phyloP scores from a whole-genome alignment of 2,888 invertebrate genomes.

The Acanthosepion lycidas region DNA sequence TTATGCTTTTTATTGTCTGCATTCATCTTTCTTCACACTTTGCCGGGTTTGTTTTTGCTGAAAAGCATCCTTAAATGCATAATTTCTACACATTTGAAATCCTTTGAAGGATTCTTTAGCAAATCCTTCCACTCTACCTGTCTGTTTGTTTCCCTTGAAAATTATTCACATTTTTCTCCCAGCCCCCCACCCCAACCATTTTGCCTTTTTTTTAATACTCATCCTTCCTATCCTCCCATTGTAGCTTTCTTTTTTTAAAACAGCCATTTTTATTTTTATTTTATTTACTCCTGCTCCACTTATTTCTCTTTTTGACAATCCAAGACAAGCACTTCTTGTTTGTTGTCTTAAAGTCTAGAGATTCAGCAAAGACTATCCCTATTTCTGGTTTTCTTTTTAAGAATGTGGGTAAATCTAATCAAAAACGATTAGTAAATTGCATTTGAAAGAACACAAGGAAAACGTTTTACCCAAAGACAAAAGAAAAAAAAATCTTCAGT shows the following conservation, averaged over 20 bases:
- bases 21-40: neutral
- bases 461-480: neutral
- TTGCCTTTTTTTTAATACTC: no score
- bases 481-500: no score
- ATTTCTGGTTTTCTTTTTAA: neutral
- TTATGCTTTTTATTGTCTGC: neutral
- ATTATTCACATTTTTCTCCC: no score
- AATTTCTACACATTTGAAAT: no score
- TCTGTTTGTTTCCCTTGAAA: no score
- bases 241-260: no score
- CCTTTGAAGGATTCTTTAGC: no score
- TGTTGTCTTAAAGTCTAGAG: neutral
- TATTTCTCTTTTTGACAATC: neutral
- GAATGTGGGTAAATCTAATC: constrained; percentile 5
- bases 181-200: no score
- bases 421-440: neutral
- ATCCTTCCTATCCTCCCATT: no score
- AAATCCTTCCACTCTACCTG: no score
- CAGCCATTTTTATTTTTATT: neutral
- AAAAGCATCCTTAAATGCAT: no score
- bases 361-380: neutral
- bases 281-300: neutral
- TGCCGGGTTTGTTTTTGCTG: no score
- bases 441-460: constrained; percentile 33
- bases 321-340: neutral